Conservation (phyloP, 1,140 invertebrate species). For the Halyomorpha halys region DNA sequence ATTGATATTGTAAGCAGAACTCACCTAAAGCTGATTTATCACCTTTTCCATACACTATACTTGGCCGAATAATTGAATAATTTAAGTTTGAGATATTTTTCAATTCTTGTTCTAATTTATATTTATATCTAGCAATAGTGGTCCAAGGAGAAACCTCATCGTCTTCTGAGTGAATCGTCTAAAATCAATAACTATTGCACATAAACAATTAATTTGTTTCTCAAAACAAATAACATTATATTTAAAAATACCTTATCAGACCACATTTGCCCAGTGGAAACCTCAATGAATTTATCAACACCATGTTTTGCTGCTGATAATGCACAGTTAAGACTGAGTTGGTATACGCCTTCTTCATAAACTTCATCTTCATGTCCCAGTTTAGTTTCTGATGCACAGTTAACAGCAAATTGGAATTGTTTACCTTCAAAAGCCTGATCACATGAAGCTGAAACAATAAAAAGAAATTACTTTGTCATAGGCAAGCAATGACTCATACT, state of each 20-base stretch:
- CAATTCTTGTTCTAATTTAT: conserved; percentile 69
- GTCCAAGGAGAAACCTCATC: conserved; percentile 71
- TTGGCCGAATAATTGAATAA: conserved; percentile 71
- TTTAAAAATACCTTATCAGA: conserved; percentile 54
- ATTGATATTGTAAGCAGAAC: too few relatives aligned
- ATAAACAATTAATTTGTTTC: background rate
- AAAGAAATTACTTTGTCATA: background rate
- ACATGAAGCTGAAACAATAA: conserved; percentile 54
- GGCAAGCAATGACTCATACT: conserved; percentile 3
- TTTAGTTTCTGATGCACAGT: conserved; percentile 84
- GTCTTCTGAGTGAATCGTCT: conserved; percentile 65
- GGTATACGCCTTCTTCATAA: conserved; percentile 79
- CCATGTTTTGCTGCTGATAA: conserved; percentile 56
- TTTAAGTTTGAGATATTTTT: conserved; percentile 54
- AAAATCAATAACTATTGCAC: conserved; percentile 26
- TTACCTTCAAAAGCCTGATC: conserved; percentile 58
- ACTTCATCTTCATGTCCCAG: conserved; percentile 76
- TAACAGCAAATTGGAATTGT: conserved; percentile 68
- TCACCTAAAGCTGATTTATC: conserved; percentile 73
- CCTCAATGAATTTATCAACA: conserved; percentile 64
- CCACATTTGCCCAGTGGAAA: conserved; percentile 72
- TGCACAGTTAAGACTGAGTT: conserved; percentile 72
- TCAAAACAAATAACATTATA: background rate
- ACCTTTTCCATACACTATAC: conserved; percentile 74
- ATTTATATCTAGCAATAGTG: conserved; percentile 68